These are phyloP conservation scores for Danio jaintianensis DNA, from an alignment of 2,797 vertebrate genomes.

Conservation along the genomic window DNA sequence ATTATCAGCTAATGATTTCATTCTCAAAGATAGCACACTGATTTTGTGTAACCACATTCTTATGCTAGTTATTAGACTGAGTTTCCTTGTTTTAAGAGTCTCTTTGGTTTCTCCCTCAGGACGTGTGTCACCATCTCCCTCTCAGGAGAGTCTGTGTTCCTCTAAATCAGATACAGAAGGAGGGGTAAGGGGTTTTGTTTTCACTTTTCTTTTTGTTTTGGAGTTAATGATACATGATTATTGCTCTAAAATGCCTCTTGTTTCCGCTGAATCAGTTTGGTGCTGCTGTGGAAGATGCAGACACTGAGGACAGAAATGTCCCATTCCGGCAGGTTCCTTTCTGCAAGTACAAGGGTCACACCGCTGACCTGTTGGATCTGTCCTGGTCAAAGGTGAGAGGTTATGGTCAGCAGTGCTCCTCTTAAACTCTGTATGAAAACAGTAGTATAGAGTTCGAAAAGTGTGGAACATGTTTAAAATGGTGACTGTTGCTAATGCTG, in stretches of 20 bases:
- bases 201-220: neutral
- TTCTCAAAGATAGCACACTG: neutral
- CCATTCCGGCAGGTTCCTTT: constrained; percentile 94
- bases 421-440: neutral
- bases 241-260: neutral
- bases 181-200: constrained; percentile 80
- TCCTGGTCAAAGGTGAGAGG: constrained; percentile 96
- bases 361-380: constrained; percentile 95
- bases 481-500: neutral
- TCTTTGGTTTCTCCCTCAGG: constrained; percentile 73
- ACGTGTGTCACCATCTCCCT: constrained; percentile 96
- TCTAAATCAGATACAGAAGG: constrained; percentile 96
- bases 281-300: constrained; percentile 85
- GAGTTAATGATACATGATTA: neutral
- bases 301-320: constrained; percentile 91
- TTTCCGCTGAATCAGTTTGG: constrained; percentile 75
- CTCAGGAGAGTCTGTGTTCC: constrained; percentile 98
- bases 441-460: neutral
- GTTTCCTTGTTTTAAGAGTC: neutral
- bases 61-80: neutral
- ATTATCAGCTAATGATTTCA: neutral
- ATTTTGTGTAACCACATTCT: neutral
- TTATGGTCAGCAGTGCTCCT: neutral
- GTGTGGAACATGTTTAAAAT: neutral
- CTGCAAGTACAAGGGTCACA: constrained; percentile 99